Conservation (phyloP, 1,140 invertebrate species). For the Micrasema longulum region DNA sequence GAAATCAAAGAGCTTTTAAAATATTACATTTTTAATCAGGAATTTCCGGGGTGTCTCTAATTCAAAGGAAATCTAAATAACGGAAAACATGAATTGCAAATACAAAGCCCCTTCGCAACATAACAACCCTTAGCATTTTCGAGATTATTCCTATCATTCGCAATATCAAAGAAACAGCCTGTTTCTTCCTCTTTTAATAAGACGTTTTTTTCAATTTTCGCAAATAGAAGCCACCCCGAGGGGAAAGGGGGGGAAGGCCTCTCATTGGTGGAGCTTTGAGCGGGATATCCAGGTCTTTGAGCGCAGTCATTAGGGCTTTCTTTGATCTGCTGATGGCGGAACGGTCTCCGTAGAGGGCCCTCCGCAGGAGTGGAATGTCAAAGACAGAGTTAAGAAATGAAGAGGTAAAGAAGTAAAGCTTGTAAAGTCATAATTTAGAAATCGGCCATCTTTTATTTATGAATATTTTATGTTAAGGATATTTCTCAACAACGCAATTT, state of each 20-base stretch:
- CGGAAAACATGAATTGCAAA: slow-evolving; percentile 18
- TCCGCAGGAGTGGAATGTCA: slow-evolving; percentile 16
- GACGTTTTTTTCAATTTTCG: slow-evolving; percentile 52
- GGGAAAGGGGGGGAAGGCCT: slow-evolving; percentile 10
- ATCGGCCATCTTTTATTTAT: too few relatives aligned
- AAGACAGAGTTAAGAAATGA: not conserved
- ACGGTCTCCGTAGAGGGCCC: not conserved
- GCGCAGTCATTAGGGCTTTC: slow-evolving; percentile 49
- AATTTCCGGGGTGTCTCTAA: not conserved
- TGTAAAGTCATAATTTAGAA: too few relatives aligned
- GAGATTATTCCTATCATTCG: slow-evolving; percentile 18
- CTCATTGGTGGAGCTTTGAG: slow-evolving; percentile 16
- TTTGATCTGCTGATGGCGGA: slow-evolving; percentile 45
- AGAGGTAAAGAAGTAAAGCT: too few relatives aligned
- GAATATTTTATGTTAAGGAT: too few relatives aligned
- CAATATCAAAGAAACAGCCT: slow-evolving; percentile 34
- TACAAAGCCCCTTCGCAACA: slow-evolving; percentile 6
- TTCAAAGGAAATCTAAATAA: slow-evolving; percentile 20
- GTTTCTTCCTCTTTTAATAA: slow-evolving; percentile 45
- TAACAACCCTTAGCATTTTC: not conserved
- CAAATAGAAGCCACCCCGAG: slow-evolving; percentile 23
- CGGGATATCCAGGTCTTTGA: slow-evolving; percentile 32
- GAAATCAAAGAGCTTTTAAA: too few relatives aligned
- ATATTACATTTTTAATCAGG: not conserved
- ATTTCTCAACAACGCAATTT: too few relatives aligned